Percentiles rank a stretch among this genome's conserved stretches.
These are phyloP conservation scores for Nesoenas mayeri DNA, from an alignment of 2,113 vertebrate genomes.

Conservation along the genomic window DNA sequence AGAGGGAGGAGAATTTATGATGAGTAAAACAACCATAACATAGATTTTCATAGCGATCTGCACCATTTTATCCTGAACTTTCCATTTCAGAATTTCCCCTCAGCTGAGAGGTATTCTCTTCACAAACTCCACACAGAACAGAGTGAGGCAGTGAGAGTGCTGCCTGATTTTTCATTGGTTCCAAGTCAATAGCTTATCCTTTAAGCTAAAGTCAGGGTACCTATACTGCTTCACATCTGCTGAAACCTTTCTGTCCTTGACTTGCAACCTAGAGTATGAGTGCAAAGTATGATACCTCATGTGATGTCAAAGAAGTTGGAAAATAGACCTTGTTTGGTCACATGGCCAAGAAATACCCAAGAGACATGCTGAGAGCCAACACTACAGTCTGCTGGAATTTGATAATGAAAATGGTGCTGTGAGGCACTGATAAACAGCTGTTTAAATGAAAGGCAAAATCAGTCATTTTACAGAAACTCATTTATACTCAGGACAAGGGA, in stretches of 20 bases:
- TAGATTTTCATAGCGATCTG: background rate
- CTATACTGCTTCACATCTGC: background rate
- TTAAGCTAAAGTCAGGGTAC: background rate
- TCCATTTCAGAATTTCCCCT: background rate
- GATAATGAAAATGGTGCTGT: conserved; percentile 7
- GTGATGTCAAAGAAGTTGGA: background rate
- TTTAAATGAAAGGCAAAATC: background rate
- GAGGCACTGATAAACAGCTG: background rate
- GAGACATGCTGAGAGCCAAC: background rate
- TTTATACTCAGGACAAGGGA: background rate
- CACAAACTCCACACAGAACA: background rate
- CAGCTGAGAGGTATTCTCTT: background rate
- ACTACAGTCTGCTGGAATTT: background rate
- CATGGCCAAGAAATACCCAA: background rate
- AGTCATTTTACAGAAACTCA: background rate
- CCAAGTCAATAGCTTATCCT: background rate
- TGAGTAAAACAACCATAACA: background rate
- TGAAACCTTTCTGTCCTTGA: background rate
- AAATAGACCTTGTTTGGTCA: background rate
- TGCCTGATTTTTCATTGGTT: background rate
- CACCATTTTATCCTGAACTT: background rate
- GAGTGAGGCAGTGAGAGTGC: background rate
- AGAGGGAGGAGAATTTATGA: background rate
- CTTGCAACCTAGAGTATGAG: background rate
- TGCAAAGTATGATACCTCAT: background rate